phyloP scores from a whole-genome alignment of 2,888 invertebrate species.

The Acleris holmiana region DNA sequence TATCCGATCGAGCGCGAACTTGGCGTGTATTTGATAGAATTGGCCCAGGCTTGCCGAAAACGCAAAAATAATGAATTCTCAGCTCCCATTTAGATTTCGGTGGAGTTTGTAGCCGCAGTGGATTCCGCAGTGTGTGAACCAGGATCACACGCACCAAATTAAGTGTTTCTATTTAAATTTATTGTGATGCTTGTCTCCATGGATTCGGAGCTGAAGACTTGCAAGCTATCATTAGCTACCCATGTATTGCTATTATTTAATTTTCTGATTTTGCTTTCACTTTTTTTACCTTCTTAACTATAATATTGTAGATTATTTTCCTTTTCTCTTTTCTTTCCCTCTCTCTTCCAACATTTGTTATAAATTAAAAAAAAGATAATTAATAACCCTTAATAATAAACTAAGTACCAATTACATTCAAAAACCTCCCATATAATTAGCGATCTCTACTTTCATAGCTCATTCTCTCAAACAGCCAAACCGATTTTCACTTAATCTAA shows the following conservation, averaged over 20 bases:
- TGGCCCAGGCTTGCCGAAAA: slow-evolving; percentile 23
- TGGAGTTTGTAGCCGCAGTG: slow-evolving; percentile 25
- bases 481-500: no score
- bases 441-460: no score
- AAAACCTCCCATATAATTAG: no score
- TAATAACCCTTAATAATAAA: no score
- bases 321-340: no score
- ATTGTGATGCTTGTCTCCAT: background rate
- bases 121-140: slow-evolving; percentile 29
- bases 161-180: background rate
- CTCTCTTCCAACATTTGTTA: no score
- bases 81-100: slow-evolving; percentile 20
- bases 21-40: slow-evolving; percentile 27
- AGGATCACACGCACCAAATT: slow-evolving; percentile 9
- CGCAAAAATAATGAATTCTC: slow-evolving; percentile 29
- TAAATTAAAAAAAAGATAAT: no score
- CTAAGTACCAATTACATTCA: no score
- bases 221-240: background rate
- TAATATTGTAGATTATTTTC: no score
- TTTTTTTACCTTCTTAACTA: no score
- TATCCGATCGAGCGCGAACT: slow-evolving; percentile 21
- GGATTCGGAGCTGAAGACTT: background rate
- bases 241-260: background rate
- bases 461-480: no score
- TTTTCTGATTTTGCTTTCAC: no score